Evolutionary conservation across 2,113 vertebrate species (phyloP).

Genomic region (Malurus alboscapulatus): DNA sequence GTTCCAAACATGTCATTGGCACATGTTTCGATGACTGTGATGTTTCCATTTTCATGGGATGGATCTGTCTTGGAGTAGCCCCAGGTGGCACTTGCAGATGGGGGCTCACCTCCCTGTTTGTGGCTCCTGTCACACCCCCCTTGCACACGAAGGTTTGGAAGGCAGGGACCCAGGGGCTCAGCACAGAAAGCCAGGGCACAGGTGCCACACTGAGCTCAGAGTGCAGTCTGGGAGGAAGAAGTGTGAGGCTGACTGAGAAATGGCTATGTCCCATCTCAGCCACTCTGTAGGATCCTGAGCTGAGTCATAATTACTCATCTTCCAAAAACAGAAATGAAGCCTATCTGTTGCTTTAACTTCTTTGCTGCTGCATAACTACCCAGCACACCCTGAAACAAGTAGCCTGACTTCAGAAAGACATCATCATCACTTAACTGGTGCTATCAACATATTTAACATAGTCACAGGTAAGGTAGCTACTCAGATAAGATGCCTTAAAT

Average conservation of each 20-base stretch:
- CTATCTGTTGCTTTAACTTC: background rate
- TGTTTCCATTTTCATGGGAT: background rate
- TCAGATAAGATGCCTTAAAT: background rate
- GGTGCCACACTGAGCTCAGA: background rate
- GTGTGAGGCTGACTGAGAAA: background rate
- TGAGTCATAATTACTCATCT: conserved; percentile 13
- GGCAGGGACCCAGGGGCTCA: background rate
- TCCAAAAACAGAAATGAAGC: conserved; percentile 19
- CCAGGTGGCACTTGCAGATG: background rate
- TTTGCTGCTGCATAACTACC: background rate
- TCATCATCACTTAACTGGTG: background rate
- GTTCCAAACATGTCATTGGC: background rate
- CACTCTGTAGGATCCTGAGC: background rate
- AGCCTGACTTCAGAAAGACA: background rate
- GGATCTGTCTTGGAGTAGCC: background rate
- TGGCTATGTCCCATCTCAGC: background rate
- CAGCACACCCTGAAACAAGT: background rate
- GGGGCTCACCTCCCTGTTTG: background rate
- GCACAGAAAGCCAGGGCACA: background rate
- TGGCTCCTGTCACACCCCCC: background rate
- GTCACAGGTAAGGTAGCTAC: background rate
- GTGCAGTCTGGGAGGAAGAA: background rate
- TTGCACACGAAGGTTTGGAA: background rate
- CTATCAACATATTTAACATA: background rate
- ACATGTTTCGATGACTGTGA: background rate